Evolutionary conservation across 2,888 invertebrate species (phyloP), one percentile per base, ranked within the genome.

Genomic region (Athalia rosae): DNA sequence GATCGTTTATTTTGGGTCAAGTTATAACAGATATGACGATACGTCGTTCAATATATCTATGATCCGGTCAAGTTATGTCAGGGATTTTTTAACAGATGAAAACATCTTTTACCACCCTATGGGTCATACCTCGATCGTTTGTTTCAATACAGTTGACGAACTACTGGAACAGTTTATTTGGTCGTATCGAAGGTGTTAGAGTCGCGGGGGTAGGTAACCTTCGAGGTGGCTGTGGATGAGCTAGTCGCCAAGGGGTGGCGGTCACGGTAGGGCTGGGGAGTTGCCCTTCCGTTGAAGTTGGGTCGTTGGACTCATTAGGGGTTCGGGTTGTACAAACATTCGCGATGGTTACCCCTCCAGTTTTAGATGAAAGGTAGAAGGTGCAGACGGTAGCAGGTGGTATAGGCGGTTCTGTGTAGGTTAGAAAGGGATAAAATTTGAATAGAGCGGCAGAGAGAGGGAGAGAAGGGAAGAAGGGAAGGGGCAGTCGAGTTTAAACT

Each of bases 401-500:
- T 11, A 64, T 53, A 53, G 53, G 3, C n/a, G 53, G 9, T 53
- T 53, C 53, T 4, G 59, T n/a, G 59, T n/a, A 13, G 59, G 28
- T 28, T 28, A 28, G 3, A 59, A 59, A 6, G 59, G 50, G 67
- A 53, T 53, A 45, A 28, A 28, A 28, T 28, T 2, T 28, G 67
- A 41, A 53, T 28, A 28, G 28, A 69, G 59, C 28, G 41, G 28
- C 45, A 48, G 56, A 59, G 6, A 50, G 78, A 81, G 74, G n/a
- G 79, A 73, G 81, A 82, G 79, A 79, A 78, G 13, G 64, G 9
- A 7, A 15, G 45, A 41, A 74, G 61, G 50, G 74, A 61, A 79
- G 73, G 80, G 79, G 80, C 79, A 80, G 77, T 78, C 48, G 63
- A 77, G 74, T 82, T 84, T 81, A 82, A 84, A 83, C 78, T 79